phyloP scores from a whole-genome alignment of 2,888 invertebrate species.

The Drosophila quinaria region DNA sequence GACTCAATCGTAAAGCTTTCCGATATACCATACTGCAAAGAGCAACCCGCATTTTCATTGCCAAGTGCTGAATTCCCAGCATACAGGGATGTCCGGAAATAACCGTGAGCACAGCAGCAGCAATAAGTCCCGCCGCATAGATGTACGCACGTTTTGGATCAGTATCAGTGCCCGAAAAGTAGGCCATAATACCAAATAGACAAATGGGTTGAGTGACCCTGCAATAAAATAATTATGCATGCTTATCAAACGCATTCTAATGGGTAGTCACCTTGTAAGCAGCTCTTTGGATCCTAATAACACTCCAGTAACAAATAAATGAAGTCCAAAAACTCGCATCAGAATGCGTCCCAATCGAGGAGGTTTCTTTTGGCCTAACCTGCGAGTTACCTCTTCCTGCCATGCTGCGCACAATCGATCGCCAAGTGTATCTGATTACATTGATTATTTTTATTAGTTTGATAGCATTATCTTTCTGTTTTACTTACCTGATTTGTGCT shows the following conservation, averaged over 20 bases:
- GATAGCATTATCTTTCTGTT: not conserved
- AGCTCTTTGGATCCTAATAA: conserved; percentile 15
- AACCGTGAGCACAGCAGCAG: conserved; percentile 91
- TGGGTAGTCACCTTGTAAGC: conserved; percentile 3
- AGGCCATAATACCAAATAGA: conserved; percentile 88
- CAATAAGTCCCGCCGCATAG: conserved; percentile 90
- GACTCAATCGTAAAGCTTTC: conserved; percentile 89
- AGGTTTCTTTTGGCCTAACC: not conserved
- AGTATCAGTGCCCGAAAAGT: conserved; percentile 84
- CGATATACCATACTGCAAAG: conserved; percentile 90
- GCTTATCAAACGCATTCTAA: not conserved
- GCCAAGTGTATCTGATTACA: conserved; percentile 17
- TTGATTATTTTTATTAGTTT: not conserved
- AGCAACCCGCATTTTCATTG: conserved; percentile 90
- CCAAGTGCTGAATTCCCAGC: conserved; percentile 89
- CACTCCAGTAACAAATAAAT: conserved; percentile 23
- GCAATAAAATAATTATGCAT: conserved; percentile 27
- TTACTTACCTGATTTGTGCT: conserved; percentile 88
- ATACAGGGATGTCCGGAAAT: conserved; percentile 94
- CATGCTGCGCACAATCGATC: conserved; percentile 28
- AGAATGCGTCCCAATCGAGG: conserved; percentile 14
- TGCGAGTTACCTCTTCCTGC: conserved; percentile 5
- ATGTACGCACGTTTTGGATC: conserved; percentile 88
- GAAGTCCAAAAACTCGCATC: conserved; percentile 17
- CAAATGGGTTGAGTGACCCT: conserved; percentile 89